phyloP scores from a whole-genome alignment of 2,113 vertebrate genomes.

The Sylvia atricapilla region DNA sequence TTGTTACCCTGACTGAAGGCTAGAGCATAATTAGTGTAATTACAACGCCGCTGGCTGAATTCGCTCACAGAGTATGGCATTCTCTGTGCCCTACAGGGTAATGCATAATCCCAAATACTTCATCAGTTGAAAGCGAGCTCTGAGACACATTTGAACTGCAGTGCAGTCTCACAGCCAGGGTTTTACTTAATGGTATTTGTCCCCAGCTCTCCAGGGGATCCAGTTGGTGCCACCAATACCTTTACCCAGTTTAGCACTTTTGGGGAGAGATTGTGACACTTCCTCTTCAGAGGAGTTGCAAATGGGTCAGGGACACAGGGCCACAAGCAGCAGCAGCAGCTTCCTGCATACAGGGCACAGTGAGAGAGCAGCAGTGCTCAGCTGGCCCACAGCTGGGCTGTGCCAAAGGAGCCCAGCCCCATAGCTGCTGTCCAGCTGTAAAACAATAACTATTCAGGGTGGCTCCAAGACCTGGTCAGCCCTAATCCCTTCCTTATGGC shows the following conservation, averaged over 20 bases:
- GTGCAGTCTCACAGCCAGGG: background rate
- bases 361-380: background rate
- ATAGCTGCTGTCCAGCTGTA: background rate
- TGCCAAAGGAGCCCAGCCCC: background rate
- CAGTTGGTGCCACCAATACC: fast-evolving
- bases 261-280: background rate
- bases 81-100: conserved; percentile 20
- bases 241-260: background rate
- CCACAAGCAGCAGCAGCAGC: background rate
- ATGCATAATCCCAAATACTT: conserved; percentile 11
- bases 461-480: background rate
- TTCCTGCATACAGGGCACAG: background rate
- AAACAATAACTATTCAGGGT: background rate
- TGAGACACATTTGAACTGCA: background rate
- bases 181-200: background rate
- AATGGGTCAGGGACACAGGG: background rate
- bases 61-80: conserved; percentile 12
- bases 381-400: background rate
- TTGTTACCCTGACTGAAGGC: conserved; percentile 33
- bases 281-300: fast-evolving
- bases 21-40: conserved; percentile 35
- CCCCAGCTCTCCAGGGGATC: background rate
- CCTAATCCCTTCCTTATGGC: background rate
- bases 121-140: background rate
- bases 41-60: conserved; percentile 11